A percentile compares a stretch with the other conserved stretches of the same genome.
Conservation (phyloP, 1,140 invertebrate genomes). For the Euglossa dilemma region DNA sequence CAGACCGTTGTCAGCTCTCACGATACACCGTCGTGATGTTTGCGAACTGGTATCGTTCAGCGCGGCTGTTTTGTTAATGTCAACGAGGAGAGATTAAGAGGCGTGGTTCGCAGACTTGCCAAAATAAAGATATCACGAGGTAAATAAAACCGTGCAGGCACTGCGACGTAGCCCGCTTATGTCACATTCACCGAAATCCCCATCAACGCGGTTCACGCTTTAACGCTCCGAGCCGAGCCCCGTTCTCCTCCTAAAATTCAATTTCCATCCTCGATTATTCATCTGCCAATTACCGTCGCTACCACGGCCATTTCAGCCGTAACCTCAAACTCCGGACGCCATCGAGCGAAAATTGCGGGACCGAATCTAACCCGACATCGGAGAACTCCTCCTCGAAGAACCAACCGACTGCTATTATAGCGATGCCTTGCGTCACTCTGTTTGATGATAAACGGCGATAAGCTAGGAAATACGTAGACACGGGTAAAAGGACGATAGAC, state of each 20-base stretch:
- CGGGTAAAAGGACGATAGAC: not conserved
- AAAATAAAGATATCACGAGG: conserved; percentile 44
- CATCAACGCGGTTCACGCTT: not conserved
- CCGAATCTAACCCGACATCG: not conserved
- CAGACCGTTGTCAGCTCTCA: conserved; percentile 23
- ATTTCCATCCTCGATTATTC: not conserved
- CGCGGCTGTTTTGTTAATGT: conserved; percentile 46
- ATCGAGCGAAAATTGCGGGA: not conserved
- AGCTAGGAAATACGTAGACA: conserved; percentile 18
- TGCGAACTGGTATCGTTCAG: conserved; percentile 41
- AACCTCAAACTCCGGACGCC: not conserved
- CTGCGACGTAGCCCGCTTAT: not conserved
- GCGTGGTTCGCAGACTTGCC: conserved; percentile 45
- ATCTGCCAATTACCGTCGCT: not conserved
- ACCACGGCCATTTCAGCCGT: not conserved
- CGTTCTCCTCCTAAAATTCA: not conserved
- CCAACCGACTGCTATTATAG: no score
- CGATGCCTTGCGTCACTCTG: not conserved
- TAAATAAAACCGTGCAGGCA: conserved; percentile 13
- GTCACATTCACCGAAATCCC: not conserved
- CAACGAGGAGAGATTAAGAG: conserved; percentile 53
- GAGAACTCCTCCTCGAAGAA: no score
- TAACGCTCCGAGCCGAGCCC: no score
- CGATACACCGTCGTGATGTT: conserved; percentile 35
- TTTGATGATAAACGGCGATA: conserved; percentile 32